A percentile compares a stretch with the other conserved stretches of the same genome.
Evolutionary conservation across 2,888 invertebrate species (phyloP).

Genomic region (Synergus japonicus): DNA sequence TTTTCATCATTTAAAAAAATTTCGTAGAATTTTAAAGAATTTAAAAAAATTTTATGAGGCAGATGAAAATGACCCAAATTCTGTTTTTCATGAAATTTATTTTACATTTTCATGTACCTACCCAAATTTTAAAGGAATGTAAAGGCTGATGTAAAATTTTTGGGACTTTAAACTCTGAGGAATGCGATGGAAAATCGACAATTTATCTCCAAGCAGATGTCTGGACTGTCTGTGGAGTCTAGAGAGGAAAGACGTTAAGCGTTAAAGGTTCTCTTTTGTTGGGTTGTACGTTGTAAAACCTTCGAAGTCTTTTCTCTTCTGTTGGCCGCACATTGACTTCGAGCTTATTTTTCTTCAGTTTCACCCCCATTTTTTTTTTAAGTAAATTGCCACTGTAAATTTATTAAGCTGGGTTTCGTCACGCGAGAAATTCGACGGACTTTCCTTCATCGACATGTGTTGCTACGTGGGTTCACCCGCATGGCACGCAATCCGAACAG

Average conservation of each 20-base stretch:
- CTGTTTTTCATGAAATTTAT: no score
- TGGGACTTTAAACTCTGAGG: background rate
- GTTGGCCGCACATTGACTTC: background rate
- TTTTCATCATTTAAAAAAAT: no score
- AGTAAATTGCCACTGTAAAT: conserved; percentile 3
- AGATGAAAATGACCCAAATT: no score
- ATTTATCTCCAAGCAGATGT: background rate
- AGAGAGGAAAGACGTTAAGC: background rate
- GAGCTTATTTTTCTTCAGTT: background rate
- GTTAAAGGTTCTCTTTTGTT: background rate
- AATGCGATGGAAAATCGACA: background rate
- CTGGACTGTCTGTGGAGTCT: background rate
- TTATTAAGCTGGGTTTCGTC: conserved; percentile 45
- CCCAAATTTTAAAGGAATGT: no score
- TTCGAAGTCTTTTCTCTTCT: background rate
- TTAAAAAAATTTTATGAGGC: no score
- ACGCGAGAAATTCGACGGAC: conserved; percentile 54
- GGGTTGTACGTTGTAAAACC: background rate
- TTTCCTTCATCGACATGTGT: conserved; percentile 65
- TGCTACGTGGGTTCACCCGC: conserved; percentile 69
- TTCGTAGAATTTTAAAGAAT: no score
- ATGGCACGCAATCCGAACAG: conserved; percentile 72
- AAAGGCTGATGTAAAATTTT: no score
- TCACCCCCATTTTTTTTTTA: background rate
- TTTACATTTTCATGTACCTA: no score